A percentile compares a stretch with the other conserved stretches of the same genome.
Conservation (phyloP, 2,797 vertebrate genomes). For the Bovichtus variegatus region DNA sequence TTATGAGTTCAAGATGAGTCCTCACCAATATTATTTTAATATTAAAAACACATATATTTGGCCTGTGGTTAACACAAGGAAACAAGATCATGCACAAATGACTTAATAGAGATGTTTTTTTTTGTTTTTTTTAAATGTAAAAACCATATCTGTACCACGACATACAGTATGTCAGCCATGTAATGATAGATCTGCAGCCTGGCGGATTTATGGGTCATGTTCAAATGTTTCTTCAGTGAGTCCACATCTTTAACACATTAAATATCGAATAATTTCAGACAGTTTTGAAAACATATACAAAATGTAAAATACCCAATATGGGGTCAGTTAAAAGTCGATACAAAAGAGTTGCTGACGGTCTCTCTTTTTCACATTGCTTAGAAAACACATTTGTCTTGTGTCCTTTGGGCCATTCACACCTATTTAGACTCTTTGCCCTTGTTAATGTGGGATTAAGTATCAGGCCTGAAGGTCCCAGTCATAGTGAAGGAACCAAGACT, state of each 20-base stretch:
- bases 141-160: background rate
- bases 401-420: constrained; percentile 21
- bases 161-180: background rate
- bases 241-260: background rate
- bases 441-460: constrained; percentile 49
- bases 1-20: too few relatives aligned
- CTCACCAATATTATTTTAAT: too few relatives aligned
- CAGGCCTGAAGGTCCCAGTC: constrained; percentile 33
- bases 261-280: background rate
- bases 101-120: background rate
- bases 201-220: background rate
- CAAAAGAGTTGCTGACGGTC: background rate
- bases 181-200: background rate
- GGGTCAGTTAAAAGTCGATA: background rate
- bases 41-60: too few relatives aligned
- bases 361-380: constrained; percentile 4
- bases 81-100: background rate
- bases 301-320: background rate
- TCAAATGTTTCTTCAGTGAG: background rate
- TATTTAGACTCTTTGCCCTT: constrained; percentile 24
- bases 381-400: constrained; percentile 24
- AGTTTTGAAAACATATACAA: background rate
- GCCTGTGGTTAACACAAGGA: background rate
- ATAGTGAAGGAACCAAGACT: constrained; percentile 9
- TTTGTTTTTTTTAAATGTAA: too few relatives aligned